A percentile compares a stretch with the other conserved stretches of the same genome.
phyloP scores from a whole-genome alignment of 2,888 invertebrate species.

The Volucella zonaria region DNA sequence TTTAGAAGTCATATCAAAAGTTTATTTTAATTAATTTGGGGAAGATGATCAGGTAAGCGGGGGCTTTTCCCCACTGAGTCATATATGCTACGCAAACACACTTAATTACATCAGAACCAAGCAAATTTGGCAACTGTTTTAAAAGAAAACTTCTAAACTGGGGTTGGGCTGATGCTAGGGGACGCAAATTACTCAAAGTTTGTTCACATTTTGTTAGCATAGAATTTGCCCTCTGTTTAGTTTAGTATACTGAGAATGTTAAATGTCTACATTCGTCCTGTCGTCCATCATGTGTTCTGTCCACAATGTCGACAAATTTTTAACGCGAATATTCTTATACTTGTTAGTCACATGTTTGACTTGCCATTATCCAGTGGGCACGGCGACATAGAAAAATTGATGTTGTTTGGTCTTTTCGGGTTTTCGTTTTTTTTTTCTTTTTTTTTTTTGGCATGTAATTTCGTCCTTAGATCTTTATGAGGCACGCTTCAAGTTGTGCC shows the following conservation, averaged over 20 bases:
- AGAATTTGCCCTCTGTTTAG: conserved; percentile 32
- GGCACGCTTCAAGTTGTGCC: conserved; percentile 2
- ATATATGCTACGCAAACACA: conserved; percentile 29
- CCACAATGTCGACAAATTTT: conserved; percentile 59
- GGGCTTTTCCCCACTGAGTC: conserved; percentile 31
- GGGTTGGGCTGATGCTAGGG: not conserved
- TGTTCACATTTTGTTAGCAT: conserved; percentile 3
- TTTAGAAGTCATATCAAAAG: conserved; percentile 2
- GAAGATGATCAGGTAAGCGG: conserved; percentile 26
- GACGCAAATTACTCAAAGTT: conserved; percentile 18
- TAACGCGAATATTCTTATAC: conserved; percentile 49
- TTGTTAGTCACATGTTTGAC: conserved; percentile 65
- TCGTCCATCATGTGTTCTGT: conserved; percentile 61
- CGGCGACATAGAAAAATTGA: conserved; percentile 55
- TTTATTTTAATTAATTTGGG: conserved; percentile 11
- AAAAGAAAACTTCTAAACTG: not conserved
- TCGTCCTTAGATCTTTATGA: conserved; percentile 25
- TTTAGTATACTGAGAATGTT: conserved; percentile 41
- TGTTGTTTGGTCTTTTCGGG: conserved; percentile 32
- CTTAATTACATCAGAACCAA: conserved; percentile 40
- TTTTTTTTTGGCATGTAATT: conserved; percentile 29
- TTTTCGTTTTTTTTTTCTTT: not conserved
- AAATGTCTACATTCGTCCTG: conserved; percentile 50
- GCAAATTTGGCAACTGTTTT: not conserved
- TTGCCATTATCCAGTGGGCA: conserved; percentile 58